Evolutionary conservation across 2,888 invertebrate species (phyloP).

Genomic region (Cryptophagus acutangulus): DNA sequence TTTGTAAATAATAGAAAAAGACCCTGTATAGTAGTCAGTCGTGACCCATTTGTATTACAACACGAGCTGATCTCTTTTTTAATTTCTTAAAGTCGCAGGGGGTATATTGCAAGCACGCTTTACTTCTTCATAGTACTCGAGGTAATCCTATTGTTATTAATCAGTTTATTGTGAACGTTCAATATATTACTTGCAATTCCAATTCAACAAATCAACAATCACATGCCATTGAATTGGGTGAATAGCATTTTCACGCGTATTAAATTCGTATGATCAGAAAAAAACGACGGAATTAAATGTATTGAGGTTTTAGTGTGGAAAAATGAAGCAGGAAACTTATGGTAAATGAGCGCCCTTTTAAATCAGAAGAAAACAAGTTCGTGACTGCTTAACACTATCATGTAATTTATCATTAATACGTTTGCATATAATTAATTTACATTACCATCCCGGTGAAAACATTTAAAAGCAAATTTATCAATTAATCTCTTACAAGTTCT

Average conservation of each 20-base stretch:
- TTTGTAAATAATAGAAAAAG: slow-evolving; percentile 21
- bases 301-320: slow-evolving; percentile 2
- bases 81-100: slow-evolving; percentile 12
- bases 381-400: slow-evolving; percentile 27
- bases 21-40: slow-evolving; percentile 10
- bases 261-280: no score
- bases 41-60: slow-evolving; percentile 15
- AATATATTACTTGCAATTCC: slow-evolving; percentile 8
- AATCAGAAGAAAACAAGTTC: slow-evolving; percentile 19
- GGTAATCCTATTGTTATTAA: slow-evolving; percentile 13
- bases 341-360: slow-evolving; percentile 1
- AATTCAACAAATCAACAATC: no score
- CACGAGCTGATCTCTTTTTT: slow-evolving; percentile 15
- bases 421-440: slow-evolving; percentile 31
- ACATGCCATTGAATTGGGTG: no score
- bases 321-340: slow-evolving; percentile 9
- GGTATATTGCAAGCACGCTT: slow-evolving; percentile 14
- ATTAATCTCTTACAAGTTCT: slow-evolving; percentile 24
- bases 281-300: no score
- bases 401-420: slow-evolving; percentile 30
- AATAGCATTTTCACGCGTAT: no score
- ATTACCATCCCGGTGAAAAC: slow-evolving; percentile 21
- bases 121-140: slow-evolving; percentile 6
- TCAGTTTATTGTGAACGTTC: slow-evolving; percentile 6
- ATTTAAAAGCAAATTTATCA: slow-evolving; percentile 24